A percentile compares a stretch with the other conserved stretches of the same genome.
phyloP scores from a whole-genome alignment of 2,888 invertebrate genomes.

The Calameuta idolon region DNA sequence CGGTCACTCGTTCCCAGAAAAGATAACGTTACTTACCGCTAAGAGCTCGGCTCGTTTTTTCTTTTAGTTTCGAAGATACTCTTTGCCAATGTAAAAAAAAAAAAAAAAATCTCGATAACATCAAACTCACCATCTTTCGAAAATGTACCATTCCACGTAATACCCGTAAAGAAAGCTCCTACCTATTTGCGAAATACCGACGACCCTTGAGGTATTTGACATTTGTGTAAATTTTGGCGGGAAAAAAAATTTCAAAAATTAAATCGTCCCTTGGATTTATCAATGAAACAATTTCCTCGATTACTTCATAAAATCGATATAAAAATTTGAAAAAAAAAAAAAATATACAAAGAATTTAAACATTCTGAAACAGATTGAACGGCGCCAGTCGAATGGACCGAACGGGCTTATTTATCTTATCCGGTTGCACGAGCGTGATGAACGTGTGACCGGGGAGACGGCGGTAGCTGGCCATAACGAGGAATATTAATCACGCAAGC shows the following conservation, averaged over 20 bases:
- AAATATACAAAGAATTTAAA: background rate
- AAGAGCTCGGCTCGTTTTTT: background rate
- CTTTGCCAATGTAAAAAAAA: background rate
- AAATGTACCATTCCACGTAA: background rate
- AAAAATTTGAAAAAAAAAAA: background rate
- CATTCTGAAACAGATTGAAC: background rate
- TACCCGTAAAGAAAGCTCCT: no score
- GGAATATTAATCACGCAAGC: slow-evolving; percentile 55
- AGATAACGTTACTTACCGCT: slow-evolving; percentile 7
- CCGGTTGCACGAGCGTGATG: slow-evolving; percentile 11
- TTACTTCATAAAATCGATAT: background rate
- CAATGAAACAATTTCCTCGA: no score
- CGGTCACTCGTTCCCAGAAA: slow-evolving; percentile 28
- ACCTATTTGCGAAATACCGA: background rate
- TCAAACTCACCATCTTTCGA: background rate
- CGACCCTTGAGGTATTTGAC: background rate
- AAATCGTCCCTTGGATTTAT: no score
- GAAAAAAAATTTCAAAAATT: no score
- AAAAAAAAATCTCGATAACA: background rate
- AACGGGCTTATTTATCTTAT: slow-evolving; percentile 8
- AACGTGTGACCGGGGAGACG: slow-evolving; percentile 11
- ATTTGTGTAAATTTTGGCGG: background rate
- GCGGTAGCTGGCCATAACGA: slow-evolving; percentile 47
- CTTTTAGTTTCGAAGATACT: background rate
- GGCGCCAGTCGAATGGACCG: background rate